Evolutionary conservation across 2,888 invertebrate species (phyloP).

Genomic region (Bellardia pandia): DNA sequence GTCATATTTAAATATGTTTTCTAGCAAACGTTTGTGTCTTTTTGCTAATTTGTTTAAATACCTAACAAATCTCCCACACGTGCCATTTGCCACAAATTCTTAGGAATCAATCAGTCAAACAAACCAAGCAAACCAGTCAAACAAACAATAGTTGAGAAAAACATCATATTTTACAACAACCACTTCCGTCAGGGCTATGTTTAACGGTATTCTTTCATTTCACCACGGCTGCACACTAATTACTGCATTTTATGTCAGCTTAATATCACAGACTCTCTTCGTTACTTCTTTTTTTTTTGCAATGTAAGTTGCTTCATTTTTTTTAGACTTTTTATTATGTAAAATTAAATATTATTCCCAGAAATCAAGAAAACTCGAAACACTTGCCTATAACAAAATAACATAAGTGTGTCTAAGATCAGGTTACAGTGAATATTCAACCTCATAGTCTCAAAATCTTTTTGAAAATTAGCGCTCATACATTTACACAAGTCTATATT

Average conservation of each 20-base stretch:
- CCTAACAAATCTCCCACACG: conserved; percentile 64
- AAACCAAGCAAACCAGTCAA: not conserved
- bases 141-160: conserved; percentile 15
- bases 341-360: conserved; percentile 68
- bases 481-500: not conserved
- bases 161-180: conserved; percentile 23
- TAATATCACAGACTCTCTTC: conserved; percentile 60
- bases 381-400: conserved; percentile 64
- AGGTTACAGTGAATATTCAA: conserved; percentile 47
- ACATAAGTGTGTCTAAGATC: conserved; percentile 70
- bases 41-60: conserved; percentile 43
- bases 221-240: conserved; percentile 57
- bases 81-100: conserved; percentile 68
- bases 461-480: conserved; percentile 72
- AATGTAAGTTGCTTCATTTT: not conserved
- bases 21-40: not conserved
- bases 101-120: conserved; percentile 66
- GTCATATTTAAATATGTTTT: conserved; percentile 26
- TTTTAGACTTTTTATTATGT: conserved; percentile 65
- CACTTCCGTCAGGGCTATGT: conserved; percentile 50
- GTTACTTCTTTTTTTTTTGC: not conserved
- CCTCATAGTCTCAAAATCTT: conserved; percentile 46
- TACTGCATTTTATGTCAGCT: conserved; percentile 72
- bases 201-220: conserved; percentile 34
- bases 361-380: conserved; percentile 71